Conservation (phyloP, 2,888 invertebrate species). For the Idaea aversata region DNA sequence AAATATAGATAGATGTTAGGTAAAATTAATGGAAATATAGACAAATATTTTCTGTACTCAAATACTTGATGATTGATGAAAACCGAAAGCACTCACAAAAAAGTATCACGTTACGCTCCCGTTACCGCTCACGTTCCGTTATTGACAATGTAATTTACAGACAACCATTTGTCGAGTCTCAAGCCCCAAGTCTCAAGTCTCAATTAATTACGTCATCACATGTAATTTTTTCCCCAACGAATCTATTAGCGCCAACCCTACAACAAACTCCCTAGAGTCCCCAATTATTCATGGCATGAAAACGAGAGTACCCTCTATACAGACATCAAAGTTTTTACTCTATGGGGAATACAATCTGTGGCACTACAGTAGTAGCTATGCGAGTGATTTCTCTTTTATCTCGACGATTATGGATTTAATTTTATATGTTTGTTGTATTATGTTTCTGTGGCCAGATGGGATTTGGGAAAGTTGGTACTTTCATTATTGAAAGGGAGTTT, state of each 20-base stretch:
- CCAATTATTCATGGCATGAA: conserved; percentile 46
- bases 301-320: conserved; percentile 32
- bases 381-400: neutral
- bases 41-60: too few species aligned
- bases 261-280: conserved; percentile 29
- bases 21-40: too few species aligned
- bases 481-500: too few species aligned
- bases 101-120: too few species aligned
- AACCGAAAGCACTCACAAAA: too few species aligned
- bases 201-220: too few species aligned
- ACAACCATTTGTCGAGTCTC: too few species aligned
- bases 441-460: neutral
- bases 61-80: too few species aligned
- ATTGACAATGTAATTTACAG: too few species aligned
- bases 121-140: too few species aligned
- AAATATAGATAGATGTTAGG: too few species aligned
- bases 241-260: neutral
- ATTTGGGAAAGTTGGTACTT: neutral
- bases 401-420: neutral
- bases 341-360: conserved; percentile 25
- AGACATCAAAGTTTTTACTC: conserved; percentile 54
- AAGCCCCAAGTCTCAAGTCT: too few species aligned
- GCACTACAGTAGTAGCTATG: conserved; percentile 5
- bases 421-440: neutral
- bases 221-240: neutral